phyloP scores from a whole-genome alignment of 2,113 vertebrate species.

The Carettochelys insculpta region DNA sequence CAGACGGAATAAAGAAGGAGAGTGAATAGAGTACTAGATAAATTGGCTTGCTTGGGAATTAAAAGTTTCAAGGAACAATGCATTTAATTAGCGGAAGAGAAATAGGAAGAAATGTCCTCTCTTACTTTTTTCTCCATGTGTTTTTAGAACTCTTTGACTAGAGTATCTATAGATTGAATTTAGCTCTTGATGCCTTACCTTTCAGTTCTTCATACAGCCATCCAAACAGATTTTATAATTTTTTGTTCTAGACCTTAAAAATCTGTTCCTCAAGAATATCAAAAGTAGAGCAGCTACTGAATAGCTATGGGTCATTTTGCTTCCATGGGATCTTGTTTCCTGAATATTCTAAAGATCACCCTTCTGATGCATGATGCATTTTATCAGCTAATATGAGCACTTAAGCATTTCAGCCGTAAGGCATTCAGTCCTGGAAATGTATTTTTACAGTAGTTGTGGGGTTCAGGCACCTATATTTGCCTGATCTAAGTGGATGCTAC shows the following conservation, averaged over 20 bases:
- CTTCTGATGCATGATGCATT: background rate
- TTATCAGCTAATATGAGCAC: background rate
- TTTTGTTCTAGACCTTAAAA: slow-evolving; percentile 16
- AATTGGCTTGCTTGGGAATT: background rate
- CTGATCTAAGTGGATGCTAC: background rate
- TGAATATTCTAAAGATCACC: background rate
- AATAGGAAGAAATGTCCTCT: background rate
- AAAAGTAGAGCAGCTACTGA: background rate
- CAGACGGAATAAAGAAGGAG: background rate
- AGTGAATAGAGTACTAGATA: background rate
- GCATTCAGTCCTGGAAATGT: background rate
- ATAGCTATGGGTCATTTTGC: background rate
- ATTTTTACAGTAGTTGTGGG: background rate
- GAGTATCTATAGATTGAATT: background rate
- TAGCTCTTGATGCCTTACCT: slow-evolving; percentile 3
- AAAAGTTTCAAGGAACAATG: background rate
- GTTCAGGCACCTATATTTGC: background rate
- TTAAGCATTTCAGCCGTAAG: background rate
- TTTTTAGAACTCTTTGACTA: background rate
- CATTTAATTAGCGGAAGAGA: background rate
- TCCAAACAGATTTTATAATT: background rate
- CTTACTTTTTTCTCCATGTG: background rate
- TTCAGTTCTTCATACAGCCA: slow-evolving; percentile 2
- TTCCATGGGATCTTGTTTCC: background rate
- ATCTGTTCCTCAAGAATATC: background rate